These are phyloP conservation scores for Podarcis muralis DNA, from an alignment of 2,113 vertebrate species.

Conservation along the genomic window DNA sequence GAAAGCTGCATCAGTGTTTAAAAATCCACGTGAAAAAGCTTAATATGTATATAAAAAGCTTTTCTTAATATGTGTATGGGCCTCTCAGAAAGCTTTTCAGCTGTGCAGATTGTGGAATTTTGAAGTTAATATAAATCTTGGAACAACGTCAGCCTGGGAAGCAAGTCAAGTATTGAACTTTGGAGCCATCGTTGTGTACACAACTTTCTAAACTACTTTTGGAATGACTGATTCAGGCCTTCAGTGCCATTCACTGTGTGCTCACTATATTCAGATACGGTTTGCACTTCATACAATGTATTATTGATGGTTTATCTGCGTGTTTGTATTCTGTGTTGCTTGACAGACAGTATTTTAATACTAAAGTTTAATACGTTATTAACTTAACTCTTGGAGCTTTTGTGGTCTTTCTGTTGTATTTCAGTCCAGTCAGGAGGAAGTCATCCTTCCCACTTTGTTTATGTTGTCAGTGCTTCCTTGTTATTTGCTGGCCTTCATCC, in stretches of 20 bases:
- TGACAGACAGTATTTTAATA: not conserved
- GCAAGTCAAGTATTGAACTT: not conserved
- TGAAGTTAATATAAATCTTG: not conserved
- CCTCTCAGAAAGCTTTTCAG: not conserved
- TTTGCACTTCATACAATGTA: not conserved
- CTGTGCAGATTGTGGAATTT: not conserved
- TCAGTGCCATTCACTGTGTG: not conserved
- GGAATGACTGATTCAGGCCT: not conserved
- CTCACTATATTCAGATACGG: not conserved
- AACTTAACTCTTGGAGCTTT: not conserved
- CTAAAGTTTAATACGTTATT: not conserved
- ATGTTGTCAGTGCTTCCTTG: not conserved
- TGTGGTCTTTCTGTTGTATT: not conserved
- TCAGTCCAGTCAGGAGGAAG: not conserved
- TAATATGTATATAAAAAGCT: no score
- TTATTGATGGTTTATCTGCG: not conserved
- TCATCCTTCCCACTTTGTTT: not conserved
- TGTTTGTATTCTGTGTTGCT: not conserved
- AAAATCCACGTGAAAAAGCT: not conserved
- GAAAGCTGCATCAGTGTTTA: not conserved
- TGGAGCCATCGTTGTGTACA: not conserved
- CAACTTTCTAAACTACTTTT: not conserved
- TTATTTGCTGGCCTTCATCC: not conserved
- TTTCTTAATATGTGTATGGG: not conserved
- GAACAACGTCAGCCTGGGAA: not conserved